A percentile compares a stretch with the other conserved stretches of the same genome.
Evolutionary conservation across 2,888 invertebrate species (phyloP).

Genomic region (Drosophila eohydei): DNA sequence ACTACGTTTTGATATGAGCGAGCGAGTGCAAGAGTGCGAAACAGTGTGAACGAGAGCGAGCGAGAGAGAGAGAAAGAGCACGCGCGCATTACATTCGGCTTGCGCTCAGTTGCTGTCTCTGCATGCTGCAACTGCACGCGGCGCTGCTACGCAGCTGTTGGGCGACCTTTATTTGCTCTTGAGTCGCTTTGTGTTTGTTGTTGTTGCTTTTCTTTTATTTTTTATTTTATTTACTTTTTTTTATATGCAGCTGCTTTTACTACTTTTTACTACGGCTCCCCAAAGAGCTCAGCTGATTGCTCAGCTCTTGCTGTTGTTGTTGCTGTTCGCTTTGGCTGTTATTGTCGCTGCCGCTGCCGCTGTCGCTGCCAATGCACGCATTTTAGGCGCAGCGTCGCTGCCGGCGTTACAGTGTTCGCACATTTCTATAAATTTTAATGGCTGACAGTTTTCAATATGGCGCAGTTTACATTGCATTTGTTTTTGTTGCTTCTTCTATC

Average conservation of each 20-base stretch:
- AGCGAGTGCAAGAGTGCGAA: slow-evolving; percentile 25
- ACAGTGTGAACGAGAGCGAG: slow-evolving; percentile 17
- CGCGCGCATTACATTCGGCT: slow-evolving; percentile 42
- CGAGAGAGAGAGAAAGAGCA: slow-evolving; percentile 29
- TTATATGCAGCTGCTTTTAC: slow-evolving; percentile 62
- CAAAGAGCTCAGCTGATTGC: slow-evolving; percentile 56
- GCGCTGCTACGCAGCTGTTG: slow-evolving; percentile 69
- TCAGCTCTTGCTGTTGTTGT: slow-evolving; percentile 7
- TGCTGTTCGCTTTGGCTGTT: slow-evolving; percentile 6
- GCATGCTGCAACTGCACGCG: slow-evolving; percentile 46
- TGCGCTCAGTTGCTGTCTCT: slow-evolving; percentile 41
- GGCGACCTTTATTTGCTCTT: slow-evolving; percentile 79
- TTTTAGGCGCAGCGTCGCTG: slow-evolving; percentile 55
- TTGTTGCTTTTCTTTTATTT: slow-evolving; percentile 26
- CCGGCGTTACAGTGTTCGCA: slow-evolving; percentile 39
- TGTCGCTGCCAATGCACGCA: slow-evolving; percentile 40
- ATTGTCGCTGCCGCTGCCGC: slow-evolving; percentile 6
- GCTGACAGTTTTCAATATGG: slow-evolving; percentile 73
- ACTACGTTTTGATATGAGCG: neutral
- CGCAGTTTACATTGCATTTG: slow-evolving; percentile 64
- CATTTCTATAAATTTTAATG: slow-evolving; percentile 70
- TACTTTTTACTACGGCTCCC: slow-evolving; percentile 60
- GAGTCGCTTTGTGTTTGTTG: slow-evolving; percentile 49
- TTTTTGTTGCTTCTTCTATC: slow-evolving; percentile 24
- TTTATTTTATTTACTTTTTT: slow-evolving; percentile 12